These are phyloP conservation scores for Bryconaethiops microstoma DNA, from an alignment of 2,797 vertebrate species.

Conservation along the genomic window DNA sequence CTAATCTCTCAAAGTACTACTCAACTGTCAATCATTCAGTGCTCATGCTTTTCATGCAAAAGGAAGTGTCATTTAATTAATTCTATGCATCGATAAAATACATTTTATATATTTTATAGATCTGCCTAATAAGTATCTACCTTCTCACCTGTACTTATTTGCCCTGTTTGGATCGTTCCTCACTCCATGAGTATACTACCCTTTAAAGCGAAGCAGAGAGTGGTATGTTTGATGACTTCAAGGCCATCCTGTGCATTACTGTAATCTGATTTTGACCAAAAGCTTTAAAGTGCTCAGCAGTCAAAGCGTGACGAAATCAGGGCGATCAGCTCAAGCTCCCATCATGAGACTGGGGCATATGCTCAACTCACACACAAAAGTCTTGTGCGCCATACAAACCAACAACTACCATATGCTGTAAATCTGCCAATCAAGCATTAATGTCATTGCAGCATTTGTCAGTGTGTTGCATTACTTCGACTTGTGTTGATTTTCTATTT, in stretches of 20 bases:
- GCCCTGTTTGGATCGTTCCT: not conserved
- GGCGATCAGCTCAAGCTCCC: slow-evolving; percentile 55
- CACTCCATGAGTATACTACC: slow-evolving; percentile 40
- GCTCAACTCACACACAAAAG: slow-evolving; percentile 34
- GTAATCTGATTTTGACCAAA: slow-evolving; percentile 72
- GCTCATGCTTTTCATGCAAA: slow-evolving; percentile 15
- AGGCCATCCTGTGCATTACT: slow-evolving; percentile 58
- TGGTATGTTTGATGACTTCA: not conserved
- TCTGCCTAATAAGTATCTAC: not conserved
- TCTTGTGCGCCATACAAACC: not conserved
- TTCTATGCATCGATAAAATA: not conserved
- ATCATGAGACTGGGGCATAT: slow-evolving; percentile 34
- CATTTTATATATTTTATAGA: not conserved
- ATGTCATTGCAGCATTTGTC: not conserved
- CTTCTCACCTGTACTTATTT: not conserved
- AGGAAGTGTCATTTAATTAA: not conserved
- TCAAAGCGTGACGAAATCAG: slow-evolving; percentile 64
- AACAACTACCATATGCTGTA: slow-evolving; percentile 84
- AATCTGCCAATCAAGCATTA: slow-evolving; percentile 57
- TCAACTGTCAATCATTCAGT: slow-evolving; percentile 28
- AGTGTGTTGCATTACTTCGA: not conserved
- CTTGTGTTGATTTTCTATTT: slow-evolving; percentile 3
- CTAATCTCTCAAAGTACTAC: slow-evolving; percentile 22
- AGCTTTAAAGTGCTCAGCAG: slow-evolving; percentile 69
- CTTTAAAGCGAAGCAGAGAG: not conserved